Percentiles rank a stretch among this genome's conserved stretches.
phyloP scores from a whole-genome alignment of 2,888 invertebrate species.

The Schrankia costaestrigalis region DNA sequence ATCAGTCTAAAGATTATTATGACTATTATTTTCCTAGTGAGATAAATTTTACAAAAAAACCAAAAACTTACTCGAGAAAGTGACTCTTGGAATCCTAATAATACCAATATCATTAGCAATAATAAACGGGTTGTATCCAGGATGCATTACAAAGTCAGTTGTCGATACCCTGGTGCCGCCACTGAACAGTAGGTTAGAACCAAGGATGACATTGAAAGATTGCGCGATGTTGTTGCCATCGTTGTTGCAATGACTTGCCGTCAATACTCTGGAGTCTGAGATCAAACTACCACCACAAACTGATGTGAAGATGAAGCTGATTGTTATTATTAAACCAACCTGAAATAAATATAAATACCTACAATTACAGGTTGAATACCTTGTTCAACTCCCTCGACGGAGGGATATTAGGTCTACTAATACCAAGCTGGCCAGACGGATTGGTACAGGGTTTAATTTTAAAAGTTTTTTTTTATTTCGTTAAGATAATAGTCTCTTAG shows the following conservation, averaged over 20 bases:
- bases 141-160: conserved; percentile 28
- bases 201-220: conserved; percentile 39
- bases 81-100: conserved; percentile 27
- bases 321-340: conserved; percentile 43
- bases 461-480: no score
- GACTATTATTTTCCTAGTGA: neutral
- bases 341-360: conserved; percentile 15
- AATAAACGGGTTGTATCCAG: conserved; percentile 39
- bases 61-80: conserved; percentile 39
- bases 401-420: neutral
- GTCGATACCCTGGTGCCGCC: conserved; percentile 43
- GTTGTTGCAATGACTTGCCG: conserved; percentile 45
- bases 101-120: conserved; percentile 46
- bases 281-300: conserved; percentile 47
- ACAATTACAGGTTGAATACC: neutral
- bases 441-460: no score
- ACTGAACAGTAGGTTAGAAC: conserved; percentile 42
- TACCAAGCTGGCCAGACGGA: neutral
- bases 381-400: no score
- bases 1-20: no score
- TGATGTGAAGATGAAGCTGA: conserved; percentile 27
- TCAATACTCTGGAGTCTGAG: conserved; percentile 35
- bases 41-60: neutral
- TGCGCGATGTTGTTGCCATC: conserved; percentile 37
- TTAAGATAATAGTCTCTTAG: no score